Evolutionary conservation across 2,797 vertebrate genomes (phyloP).

Genomic region (Masticophis lateralis): DNA sequence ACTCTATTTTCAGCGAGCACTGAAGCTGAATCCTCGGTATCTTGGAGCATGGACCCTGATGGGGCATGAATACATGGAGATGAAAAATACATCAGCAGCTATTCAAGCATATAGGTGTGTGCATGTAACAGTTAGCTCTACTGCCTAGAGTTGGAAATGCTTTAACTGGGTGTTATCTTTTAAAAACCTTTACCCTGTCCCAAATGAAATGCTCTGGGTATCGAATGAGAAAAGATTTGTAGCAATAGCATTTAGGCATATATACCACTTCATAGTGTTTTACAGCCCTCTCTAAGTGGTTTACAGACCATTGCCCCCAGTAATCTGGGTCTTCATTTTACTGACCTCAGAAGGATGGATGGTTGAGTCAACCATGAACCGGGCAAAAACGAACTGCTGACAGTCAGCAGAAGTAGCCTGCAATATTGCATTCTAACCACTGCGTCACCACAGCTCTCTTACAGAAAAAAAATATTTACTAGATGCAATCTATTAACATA

Average conservation of each 20-base stretch:
- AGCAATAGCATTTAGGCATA: not conserved
- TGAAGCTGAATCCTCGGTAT: conserved; percentile 96
- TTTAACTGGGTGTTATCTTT: not conserved
- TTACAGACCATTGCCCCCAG: not conserved
- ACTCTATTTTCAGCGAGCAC: conserved; percentile 95
- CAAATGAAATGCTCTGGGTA: not conserved
- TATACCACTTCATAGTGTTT: not conserved
- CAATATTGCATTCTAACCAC: not conserved
- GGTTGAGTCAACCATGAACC: not conserved
- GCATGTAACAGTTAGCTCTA: not conserved
- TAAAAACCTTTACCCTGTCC: not conserved
- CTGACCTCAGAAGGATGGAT: not conserved
- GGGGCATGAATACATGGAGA: conserved; percentile 99
- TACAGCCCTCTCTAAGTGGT: not conserved
- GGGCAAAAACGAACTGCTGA: not conserved
- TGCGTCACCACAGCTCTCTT: not conserved
- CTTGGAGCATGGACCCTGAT: conserved; percentile 98
- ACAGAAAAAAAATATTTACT: not conserved
- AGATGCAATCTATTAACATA: not conserved
- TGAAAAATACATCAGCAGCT: conserved; percentile 98
- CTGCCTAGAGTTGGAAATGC: not conserved
- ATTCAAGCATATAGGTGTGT: conserved; percentile 95
- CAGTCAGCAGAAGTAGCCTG: not conserved
- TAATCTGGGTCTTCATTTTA: not conserved
- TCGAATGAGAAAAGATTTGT: not conserved